A percentile compares a stretch with the other conserved stretches of the same genome.
Evolutionary conservation across 2,888 invertebrate species (phyloP).

Genomic region (Brachycybe producta): DNA sequence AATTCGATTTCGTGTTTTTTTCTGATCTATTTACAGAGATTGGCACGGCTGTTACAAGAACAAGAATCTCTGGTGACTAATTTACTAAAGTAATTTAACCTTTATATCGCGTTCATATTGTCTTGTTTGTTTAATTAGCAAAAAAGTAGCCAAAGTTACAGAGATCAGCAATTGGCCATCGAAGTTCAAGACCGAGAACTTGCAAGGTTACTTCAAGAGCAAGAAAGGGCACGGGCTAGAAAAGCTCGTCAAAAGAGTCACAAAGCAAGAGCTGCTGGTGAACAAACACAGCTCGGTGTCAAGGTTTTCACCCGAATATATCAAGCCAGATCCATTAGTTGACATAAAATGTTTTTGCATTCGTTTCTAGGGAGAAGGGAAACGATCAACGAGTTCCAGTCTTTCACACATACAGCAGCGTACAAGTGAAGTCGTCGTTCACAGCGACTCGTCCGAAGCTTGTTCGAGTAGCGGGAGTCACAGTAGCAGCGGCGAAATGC

Average conservation of each 20-base stretch:
- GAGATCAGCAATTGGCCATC: slow-evolving; percentile 54
- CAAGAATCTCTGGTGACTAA: slow-evolving; percentile 51
- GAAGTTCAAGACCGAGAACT: slow-evolving; percentile 68
- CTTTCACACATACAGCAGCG: too few relatives aligned
- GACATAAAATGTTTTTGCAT: too few relatives aligned
- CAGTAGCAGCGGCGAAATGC: too few relatives aligned
- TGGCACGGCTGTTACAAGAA: slow-evolving; percentile 60
- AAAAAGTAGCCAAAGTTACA: slow-evolving; percentile 29
- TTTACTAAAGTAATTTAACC: slow-evolving; percentile 37
- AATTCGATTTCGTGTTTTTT: too few relatives aligned
- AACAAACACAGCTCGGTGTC: slow-evolving; percentile 15
- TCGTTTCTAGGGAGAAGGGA: too few relatives aligned
- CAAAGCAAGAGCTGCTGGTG: slow-evolving; percentile 9
- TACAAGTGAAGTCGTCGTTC: too few relatives aligned
- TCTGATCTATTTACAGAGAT: slow-evolving; percentile 41
- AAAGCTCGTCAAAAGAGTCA: slow-evolving; percentile 50
- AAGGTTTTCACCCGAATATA: too few relatives aligned
- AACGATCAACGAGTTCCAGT: too few relatives aligned
- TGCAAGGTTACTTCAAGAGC: slow-evolving; percentile 59
- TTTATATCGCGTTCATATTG: slow-evolving; percentile 23
- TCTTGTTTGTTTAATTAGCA: slow-evolving; percentile 1
- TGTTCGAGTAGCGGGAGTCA: too few relatives aligned
- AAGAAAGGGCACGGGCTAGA: slow-evolving; percentile 55
- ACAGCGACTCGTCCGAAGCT: too few relatives aligned
- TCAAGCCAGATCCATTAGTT: too few relatives aligned